phyloP scores from a whole-genome alignment of 2,888 invertebrate species.

The Entomobrya multifasciata region DNA sequence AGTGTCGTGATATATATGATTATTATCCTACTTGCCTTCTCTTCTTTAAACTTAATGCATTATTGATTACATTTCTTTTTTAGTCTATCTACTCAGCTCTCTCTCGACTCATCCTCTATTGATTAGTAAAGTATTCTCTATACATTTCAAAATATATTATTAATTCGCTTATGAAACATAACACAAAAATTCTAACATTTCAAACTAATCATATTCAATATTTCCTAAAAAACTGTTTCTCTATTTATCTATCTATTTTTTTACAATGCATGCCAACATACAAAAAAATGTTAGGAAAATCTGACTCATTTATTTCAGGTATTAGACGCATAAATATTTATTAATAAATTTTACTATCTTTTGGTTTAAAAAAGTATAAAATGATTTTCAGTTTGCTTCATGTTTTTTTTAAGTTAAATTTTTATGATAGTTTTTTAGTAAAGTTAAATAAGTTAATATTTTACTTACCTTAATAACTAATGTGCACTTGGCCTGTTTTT shows the following conservation, averaged over 20 bases:
- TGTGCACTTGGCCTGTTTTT: background rate
- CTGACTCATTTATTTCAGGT: slow-evolving; percentile 70
- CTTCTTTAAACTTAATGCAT: no score
- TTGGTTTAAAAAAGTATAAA: background rate
- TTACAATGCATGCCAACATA: slow-evolving; percentile 65
- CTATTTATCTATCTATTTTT: slow-evolving; percentile 46
- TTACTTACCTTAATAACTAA: slow-evolving; percentile 48
- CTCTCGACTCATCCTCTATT: no score
- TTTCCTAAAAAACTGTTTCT: slow-evolving; percentile 45
- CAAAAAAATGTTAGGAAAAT: slow-evolving; percentile 56
- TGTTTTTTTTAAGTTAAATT: slow-evolving; percentile 11
- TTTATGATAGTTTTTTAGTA: slow-evolving; percentile 2
- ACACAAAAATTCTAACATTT: no score
- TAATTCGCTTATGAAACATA: no score
- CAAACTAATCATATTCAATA: no score
- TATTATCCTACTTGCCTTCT: no score
- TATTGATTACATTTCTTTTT: no score
- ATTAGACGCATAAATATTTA: slow-evolving; percentile 45
- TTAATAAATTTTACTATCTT: background rate
- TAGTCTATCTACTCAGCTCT: no score
- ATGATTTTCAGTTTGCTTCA: background rate
- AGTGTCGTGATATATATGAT: no score
- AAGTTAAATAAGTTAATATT: slow-evolving; percentile 1
- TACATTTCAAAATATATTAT: no score
- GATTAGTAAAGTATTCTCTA: no score